Conservation (phyloP, 2,113 vertebrate species). For the Butorides virescens region DNA sequence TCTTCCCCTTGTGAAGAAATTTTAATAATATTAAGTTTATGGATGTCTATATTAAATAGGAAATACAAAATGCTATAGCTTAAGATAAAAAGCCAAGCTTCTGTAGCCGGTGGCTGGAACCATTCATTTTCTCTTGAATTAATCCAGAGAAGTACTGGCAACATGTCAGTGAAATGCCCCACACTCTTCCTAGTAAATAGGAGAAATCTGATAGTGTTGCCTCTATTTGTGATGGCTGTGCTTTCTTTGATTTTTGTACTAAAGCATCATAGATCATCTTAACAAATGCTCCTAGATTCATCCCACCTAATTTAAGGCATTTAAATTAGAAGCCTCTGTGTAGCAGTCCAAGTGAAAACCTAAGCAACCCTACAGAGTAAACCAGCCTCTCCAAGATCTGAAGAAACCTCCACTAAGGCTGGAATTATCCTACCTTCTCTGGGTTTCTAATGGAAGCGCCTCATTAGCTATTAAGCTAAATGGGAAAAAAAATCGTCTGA, state of each 20-base stretch:
- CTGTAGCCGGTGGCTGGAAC: neutral
- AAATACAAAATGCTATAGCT: neutral
- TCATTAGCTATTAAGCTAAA: neutral
- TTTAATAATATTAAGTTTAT: slow-evolving; percentile 5
- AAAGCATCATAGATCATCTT: neutral
- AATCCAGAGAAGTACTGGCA: neutral
- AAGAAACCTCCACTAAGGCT: neutral
- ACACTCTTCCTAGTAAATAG: neutral
- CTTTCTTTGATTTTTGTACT: neutral
- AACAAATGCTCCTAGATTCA: neutral
- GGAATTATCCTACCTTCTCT: neutral
- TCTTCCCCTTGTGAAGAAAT: neutral
- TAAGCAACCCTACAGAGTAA: neutral
- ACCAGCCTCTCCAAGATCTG: neutral
- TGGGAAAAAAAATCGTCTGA: neutral
- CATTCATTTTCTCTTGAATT: neutral
- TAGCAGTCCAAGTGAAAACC: neutral
- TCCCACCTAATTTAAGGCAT: neutral
- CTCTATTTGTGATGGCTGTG: neutral
- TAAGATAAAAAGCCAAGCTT: neutral
- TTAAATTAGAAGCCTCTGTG: neutral
- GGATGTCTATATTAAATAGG: neutral
- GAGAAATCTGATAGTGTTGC: neutral
- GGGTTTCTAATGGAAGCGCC: neutral
- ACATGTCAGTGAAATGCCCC: neutral